Percentiles rank a stretch among this genome's conserved stretches.
Evolutionary conservation across 1,140 invertebrate species (phyloP).

Genomic region (Leptonema lineaticorne): DNA sequence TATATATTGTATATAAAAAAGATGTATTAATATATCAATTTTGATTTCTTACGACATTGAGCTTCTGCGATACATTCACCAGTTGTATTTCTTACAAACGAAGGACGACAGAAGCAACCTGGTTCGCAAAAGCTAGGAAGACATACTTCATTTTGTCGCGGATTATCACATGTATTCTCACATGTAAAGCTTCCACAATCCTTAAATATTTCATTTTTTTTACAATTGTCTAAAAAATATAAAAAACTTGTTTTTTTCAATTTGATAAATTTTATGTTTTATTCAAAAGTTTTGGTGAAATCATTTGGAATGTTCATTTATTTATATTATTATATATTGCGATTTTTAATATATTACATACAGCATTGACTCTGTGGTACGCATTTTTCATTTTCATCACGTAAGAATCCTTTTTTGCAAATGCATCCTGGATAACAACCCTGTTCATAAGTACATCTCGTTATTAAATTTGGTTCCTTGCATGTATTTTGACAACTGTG

Average conservation of each 20-base stretch:
- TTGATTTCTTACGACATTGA: background rate
- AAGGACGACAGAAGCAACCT: constrained; percentile 1
- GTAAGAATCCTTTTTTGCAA: constrained; percentile 19
- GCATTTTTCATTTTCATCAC: constrained; percentile 21
- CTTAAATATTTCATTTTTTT: constrained; percentile 12
- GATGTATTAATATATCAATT: too few relatives aligned
- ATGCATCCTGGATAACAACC: constrained; percentile 35
- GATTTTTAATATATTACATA: constrained; percentile 12
- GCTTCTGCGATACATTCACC: background rate
- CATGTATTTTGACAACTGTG: constrained; percentile 21
- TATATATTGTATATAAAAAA: too few relatives aligned
- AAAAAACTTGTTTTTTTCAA: background rate
- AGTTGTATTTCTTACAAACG: background rate
- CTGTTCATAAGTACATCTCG: background rate
- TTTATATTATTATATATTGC: background rate
- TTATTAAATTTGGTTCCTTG: constrained; percentile 1
- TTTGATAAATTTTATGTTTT: background rate
- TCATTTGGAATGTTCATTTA: too few relatives aligned
- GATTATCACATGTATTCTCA: constrained; percentile 5
- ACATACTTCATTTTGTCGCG: background rate
- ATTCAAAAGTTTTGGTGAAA: background rate
- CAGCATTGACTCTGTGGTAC: constrained; percentile 32
- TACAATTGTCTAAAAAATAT: constrained; percentile 17
- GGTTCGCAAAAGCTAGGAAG: background rate
- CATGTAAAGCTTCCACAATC: constrained; percentile 3